Base-by-base conservation (phyloP, 1,140 invertebrate species). In the Holcopasites calliopsidis region DNA sequence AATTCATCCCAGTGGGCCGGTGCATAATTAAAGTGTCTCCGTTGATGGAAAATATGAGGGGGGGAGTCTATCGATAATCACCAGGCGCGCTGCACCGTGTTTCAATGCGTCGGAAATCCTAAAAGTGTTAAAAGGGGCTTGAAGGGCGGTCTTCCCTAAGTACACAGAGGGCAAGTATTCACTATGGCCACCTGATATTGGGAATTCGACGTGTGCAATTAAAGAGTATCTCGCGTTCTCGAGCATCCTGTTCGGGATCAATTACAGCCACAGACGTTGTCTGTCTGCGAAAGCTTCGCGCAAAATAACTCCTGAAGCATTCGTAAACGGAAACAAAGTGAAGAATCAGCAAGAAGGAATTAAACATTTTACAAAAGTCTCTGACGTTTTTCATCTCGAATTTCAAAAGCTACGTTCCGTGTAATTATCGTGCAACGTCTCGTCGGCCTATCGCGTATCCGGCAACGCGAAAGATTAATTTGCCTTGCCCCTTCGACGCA, bases 401-500 rank as follows among this genome's bases (percentile, higher is more conserved):
- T n/a, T n/a, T n/a, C n/a, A n/a, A n/a, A n/a, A n/a, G n/a, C n/a
- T n/a, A n/a, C n/a, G n/a, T n/a, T n/a, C n/a, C n/a, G 79, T 76
- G 84, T 82, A 86, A 86, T 86, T 84, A 86, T 86, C 76, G 76
- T 85, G 84, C 82, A 86, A 86, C 85, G 72, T 78, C n/a, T n/a
- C 79, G 84, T 82, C 83, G 84, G 77, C 79, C 75, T 80, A 84
- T 84, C 84, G 79, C 80, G 79, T 70, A 82, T 81, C 54, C 52
- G 69, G 65, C 78, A 78, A 83, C 61, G 75, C 79, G 85, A 85
- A 86, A 86, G 85, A 85, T 84, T 86, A 86, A 86, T 86, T 86
- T 78, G 84, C 80, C 86, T 84, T 80, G 54, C 71, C 73, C 57
- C 70, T 69, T 44, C 81, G 68, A 54, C 70, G 79, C 79, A 79